A percentile compares a stretch with the other conserved stretches of the same genome.
Evolutionary conservation across 1,140 invertebrate species (phyloP).

Genomic region (Proctacanthus coquilletti): DNA sequence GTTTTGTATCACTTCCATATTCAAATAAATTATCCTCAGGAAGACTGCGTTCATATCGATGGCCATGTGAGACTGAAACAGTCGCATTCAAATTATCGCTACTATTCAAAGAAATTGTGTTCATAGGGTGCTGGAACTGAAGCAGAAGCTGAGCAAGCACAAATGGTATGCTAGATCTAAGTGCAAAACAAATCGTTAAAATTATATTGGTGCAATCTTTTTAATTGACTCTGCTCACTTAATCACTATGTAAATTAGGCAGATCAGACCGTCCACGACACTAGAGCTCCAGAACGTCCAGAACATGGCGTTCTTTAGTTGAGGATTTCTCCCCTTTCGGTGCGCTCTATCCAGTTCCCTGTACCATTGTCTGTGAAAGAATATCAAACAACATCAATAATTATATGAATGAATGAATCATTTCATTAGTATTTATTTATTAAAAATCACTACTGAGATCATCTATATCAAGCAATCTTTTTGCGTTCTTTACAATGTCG

Average conservation of each 20-base stretch:
- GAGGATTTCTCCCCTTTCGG: conserved; percentile 25
- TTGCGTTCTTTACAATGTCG: too few relatives aligned
- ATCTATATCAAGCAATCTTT: not conserved
- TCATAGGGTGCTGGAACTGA: conserved; percentile 19
- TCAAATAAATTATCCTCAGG: not conserved
- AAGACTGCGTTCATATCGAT: not conserved
- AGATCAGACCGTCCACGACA: conserved; percentile 30
- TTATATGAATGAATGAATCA: conserved; percentile 2
- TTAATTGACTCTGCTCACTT: conserved; percentile 23
- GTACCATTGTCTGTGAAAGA: conserved; percentile 32
- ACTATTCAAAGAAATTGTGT: not conserved
- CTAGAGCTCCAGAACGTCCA: conserved; percentile 30
- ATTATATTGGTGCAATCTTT: conserved; percentile 1
- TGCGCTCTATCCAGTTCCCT: conserved; percentile 30
- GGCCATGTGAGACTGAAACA: not conserved
- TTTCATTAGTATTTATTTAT: conserved; percentile 3
- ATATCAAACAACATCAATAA: conserved; percentile 1
- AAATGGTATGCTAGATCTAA: conserved; percentile 33
- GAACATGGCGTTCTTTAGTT: conserved; percentile 28
- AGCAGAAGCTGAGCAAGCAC: conserved; percentile 30
- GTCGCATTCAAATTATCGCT: not conserved
- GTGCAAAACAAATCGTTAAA: conserved; percentile 7
- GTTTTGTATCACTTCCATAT: not conserved
- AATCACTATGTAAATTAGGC: conserved; percentile 28
- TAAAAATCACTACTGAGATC: not conserved